Conservation (phyloP, 2,797 vertebrate species). For the Brotula barbata region DNA sequence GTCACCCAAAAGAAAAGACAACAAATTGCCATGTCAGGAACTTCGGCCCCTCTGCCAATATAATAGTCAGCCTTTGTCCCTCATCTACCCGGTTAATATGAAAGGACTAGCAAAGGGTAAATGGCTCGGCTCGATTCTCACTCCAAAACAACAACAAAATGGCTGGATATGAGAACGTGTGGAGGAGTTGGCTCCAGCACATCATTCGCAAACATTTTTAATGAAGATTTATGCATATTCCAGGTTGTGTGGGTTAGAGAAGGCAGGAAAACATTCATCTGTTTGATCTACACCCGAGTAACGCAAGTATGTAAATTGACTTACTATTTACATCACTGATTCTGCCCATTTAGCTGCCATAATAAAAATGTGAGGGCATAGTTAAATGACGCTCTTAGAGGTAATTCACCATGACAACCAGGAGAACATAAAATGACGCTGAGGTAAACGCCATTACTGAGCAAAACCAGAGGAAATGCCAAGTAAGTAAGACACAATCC, state of each 20-base stretch:
- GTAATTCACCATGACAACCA: not conserved
- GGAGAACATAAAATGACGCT: slow-evolving; percentile 1
- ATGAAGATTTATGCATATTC: slow-evolving; percentile 49
- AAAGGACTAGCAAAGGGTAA: slow-evolving; percentile 41
- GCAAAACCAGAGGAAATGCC: slow-evolving; percentile 1
- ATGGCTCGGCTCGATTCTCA: slow-evolving; percentile 12
- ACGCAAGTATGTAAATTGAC: slow-evolving; percentile 11
- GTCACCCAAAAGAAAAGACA: slow-evolving; percentile 79
- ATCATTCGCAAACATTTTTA: slow-evolving; percentile 37
- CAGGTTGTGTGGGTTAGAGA: slow-evolving; percentile 17
- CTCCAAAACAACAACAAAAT: slow-evolving; percentile 32
- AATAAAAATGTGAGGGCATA: not conserved
- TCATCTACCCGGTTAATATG: slow-evolving; percentile 60
- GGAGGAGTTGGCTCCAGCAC: slow-evolving; percentile 33
- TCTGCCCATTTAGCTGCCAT: slow-evolving; percentile 11
- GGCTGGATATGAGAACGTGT: slow-evolving; percentile 27
- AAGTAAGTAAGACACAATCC: slow-evolving; percentile 4
- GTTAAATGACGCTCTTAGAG: not conserved
- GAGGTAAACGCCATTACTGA: slow-evolving; percentile 13
- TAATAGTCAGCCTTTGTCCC: slow-evolving; percentile 79
- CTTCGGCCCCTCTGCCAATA: slow-evolving; percentile 79
- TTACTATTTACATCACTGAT: slow-evolving; percentile 1
- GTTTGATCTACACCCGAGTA: not conserved
- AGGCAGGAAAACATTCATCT: slow-evolving; percentile 5
- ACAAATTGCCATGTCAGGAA: slow-evolving; percentile 91